phyloP scores from a whole-genome alignment of 2,888 invertebrate species.

The Kuschelorhynchus macadamiae region DNA sequence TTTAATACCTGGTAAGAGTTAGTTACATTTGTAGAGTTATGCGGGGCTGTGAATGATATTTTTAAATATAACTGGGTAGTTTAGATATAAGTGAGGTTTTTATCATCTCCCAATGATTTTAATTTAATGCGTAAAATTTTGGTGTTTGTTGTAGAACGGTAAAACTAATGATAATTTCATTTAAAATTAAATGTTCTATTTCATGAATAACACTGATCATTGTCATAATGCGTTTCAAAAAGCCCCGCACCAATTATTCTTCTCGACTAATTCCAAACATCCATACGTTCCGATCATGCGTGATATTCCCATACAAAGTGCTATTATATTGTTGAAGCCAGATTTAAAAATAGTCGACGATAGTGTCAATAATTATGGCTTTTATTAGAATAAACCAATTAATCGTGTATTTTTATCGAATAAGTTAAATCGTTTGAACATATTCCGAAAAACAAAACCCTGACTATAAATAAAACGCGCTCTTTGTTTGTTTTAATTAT shows the following conservation, averaged over 20 bases:
- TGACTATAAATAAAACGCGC: conserved; percentile 17
- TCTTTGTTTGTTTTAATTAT: conserved; percentile 45
- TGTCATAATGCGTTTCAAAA: too few relatives aligned
- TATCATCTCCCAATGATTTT: too few relatives aligned
- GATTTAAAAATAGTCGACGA: conserved; percentile 36
- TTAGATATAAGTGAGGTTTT: too few relatives aligned
- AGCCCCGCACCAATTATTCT: neutral
- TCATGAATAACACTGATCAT: too few relatives aligned
- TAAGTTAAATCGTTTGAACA: conserved; percentile 30
- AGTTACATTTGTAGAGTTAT: too few relatives aligned
- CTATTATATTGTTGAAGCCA: conserved; percentile 11
- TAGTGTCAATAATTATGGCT: conserved; percentile 44
- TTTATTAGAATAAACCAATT: conserved; percentile 46
- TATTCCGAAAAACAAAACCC: conserved; percentile 32
- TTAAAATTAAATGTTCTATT: too few relatives aligned
- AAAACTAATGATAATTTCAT: too few relatives aligned
- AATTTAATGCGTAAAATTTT: too few relatives aligned
- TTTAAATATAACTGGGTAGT: too few relatives aligned
- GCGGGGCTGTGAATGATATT: too few relatives aligned
- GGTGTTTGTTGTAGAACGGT: too few relatives aligned
- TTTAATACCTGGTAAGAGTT: too few relatives aligned
- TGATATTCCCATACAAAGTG: conserved; percentile 16
- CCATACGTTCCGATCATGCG: neutral
- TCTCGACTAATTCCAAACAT: neutral
- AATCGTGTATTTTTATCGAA: conserved; percentile 41